phyloP scores from a whole-genome alignment of 2,888 invertebrate genomes.

The Lycia hirtaria region DNA sequence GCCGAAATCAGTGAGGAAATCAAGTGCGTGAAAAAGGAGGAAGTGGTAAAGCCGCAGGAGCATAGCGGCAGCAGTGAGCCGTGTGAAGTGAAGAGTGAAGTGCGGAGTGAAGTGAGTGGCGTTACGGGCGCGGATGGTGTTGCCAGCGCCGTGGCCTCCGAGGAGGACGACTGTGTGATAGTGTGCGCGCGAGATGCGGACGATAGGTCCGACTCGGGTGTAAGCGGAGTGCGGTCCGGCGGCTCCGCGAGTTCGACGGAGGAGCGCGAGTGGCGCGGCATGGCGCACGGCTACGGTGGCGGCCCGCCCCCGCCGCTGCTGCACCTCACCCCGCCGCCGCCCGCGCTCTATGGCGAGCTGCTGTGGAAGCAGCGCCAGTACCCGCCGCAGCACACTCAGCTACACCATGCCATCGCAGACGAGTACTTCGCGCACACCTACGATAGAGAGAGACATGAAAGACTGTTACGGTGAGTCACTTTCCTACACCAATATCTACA shows the following conservation, averaged over 20 bases:
- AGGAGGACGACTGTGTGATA: slow-evolving; percentile 88
- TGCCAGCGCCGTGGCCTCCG: slow-evolving; percentile 84
- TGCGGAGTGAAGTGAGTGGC: slow-evolving; percentile 78
- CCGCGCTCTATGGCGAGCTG: slow-evolving; percentile 84
- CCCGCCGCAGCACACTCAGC: slow-evolving; percentile 83
- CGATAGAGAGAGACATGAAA: slow-evolving; percentile 88
- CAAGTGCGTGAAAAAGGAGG: slow-evolving; percentile 78
- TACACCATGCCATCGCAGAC: slow-evolving; percentile 81
- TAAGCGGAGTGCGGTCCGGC: slow-evolving; percentile 90
- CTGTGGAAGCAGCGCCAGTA: slow-evolving; percentile 86
- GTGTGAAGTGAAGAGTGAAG: slow-evolving; percentile 61
- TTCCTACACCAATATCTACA: neutral
- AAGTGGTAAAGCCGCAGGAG: slow-evolving; percentile 58
- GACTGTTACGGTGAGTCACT: slow-evolving; percentile 87
- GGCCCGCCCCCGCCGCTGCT: slow-evolving; percentile 85
- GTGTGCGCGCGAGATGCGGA: slow-evolving; percentile 86
- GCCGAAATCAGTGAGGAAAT: slow-evolving; percentile 73
- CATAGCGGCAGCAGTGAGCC: slow-evolving; percentile 66
- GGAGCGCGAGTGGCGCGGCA: slow-evolving; percentile 91
- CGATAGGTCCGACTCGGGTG: slow-evolving; percentile 88
- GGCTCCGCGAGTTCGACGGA: slow-evolving; percentile 91
- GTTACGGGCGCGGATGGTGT: slow-evolving; percentile 80
- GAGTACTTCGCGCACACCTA: slow-evolving; percentile 83
- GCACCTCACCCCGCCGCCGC: slow-evolving; percentile 79
- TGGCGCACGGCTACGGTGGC: slow-evolving; percentile 89